These are phyloP conservation scores for Leptogaster cylindrica DNA, from an alignment of 2,888 invertebrate species.

Conservation along the genomic window DNA sequence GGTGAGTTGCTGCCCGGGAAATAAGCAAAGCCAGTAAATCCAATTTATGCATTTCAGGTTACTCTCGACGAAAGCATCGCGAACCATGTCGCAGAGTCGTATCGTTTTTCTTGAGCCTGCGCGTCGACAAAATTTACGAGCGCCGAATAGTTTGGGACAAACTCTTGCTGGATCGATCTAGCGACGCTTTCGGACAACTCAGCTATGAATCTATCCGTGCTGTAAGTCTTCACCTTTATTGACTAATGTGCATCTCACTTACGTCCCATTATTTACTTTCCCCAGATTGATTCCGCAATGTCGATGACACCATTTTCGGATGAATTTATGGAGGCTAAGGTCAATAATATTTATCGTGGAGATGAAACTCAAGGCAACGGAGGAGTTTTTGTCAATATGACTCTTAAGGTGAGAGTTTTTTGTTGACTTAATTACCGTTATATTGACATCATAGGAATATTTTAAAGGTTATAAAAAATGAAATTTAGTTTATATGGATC, in stretches of 20 bases:
- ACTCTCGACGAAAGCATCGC: constrained; percentile 72
- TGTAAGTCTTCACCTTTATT: constrained; percentile 65
- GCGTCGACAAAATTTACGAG: constrained; percentile 84
- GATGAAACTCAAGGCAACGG: constrained; percentile 72
- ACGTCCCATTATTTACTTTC: no score
- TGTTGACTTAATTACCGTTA: no score
- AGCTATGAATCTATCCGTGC: constrained; percentile 87
- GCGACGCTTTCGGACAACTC: constrained; percentile 81
- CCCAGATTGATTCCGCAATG: constrained; percentile 87
- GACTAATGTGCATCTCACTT: constrained; percentile 1
- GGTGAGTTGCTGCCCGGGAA: constrained; percentile 60
- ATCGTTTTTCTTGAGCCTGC: constrained; percentile 77
- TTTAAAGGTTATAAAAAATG: no score
- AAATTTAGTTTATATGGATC: no score
- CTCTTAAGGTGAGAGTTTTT: constrained; percentile 67
- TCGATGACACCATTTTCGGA: constrained; percentile 91
- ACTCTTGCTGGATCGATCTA: constrained; percentile 75
- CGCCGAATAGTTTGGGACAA: constrained; percentile 78
- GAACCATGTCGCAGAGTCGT: constrained; percentile 81
- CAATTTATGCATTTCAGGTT: no score
- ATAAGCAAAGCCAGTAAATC: no score
- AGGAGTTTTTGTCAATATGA: constrained; percentile 85
- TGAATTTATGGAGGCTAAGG: constrained; percentile 80
- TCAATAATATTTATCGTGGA: constrained; percentile 79
- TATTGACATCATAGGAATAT: no score